Evolutionary conservation across 2,113 vertebrate genomes (phyloP), one percentile per base, ranked within the genome.

Genomic region (Polypterus senegalus): DNA sequence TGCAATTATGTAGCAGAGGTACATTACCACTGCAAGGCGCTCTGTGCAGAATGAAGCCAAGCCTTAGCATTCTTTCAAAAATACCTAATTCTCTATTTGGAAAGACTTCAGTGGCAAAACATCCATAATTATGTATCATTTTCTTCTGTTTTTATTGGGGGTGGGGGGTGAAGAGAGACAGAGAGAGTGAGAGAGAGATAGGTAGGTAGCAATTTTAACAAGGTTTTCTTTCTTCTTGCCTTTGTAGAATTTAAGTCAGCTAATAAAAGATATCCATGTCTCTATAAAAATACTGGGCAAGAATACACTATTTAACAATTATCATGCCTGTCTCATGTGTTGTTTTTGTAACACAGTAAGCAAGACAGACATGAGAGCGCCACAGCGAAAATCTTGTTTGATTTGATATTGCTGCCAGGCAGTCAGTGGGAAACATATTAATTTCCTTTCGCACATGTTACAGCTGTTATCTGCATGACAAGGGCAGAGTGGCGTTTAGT

Each of bases 381-480:
- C 46, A 9, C 62, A 49, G 69, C 66, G 70, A 76, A 47, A 57
- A 56, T 64, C 66, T 65, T 9, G 64, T 73, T 71, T 66, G 61
- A 73, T 83, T 73, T 76, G 76, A 84, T 80, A 78, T 76, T 60
- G 76, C 73, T 80, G 82, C 78, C 74, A 77, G 75, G 70, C 74
- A 70, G 69, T 71, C 81, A 81, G 81, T 81, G 79, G 77, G 77
- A 81, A 63, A 63, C 75, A 71, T 74, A 80, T 76, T 74, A 73
- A 81, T 84, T 76, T 70, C 66, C 62, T 73, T 74, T 65, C 72
- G 77, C 79, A 67, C 44, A 73, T 69, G 65, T 80, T 67, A 72
- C 73, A 75, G 80, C 82, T 84, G 80, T 80, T 80, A 80, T 81
- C 82, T 74, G 74, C 76, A 78, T 70, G 78, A 82, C 71, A 73